A percentile compares a stretch with the other conserved stretches of the same genome.
These are phyloP conservation scores for Lymantria monacha DNA, from an alignment of 2,888 invertebrate genomes.

Conservation along the genomic window DNA sequence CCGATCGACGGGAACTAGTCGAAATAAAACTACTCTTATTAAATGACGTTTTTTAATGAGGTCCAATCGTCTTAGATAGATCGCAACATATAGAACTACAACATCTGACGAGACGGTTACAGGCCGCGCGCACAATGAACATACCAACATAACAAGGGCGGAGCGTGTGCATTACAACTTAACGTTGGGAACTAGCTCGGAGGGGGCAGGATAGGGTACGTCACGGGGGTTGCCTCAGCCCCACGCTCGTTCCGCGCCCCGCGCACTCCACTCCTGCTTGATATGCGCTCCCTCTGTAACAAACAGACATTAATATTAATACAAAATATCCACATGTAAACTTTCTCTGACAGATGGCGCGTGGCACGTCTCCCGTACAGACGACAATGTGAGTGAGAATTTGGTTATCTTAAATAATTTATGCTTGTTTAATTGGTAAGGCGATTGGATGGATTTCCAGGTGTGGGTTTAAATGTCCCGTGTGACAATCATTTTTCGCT, in stretches of 20 bases:
- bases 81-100: slow-evolving; percentile 2
- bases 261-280: slow-evolving; percentile 37
- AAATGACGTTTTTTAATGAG: slow-evolving; percentile 75
- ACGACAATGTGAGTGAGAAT: no score
- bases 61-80: slow-evolving; percentile 70
- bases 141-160: slow-evolving; percentile 66
- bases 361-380: no score
- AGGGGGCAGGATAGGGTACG: background rate
- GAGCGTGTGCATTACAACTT: slow-evolving; percentile 5
- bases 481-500: no score
- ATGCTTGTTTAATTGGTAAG: no score
- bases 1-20: background rate
- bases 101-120: background rate
- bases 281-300: slow-evolving; percentile 56
- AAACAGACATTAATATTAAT: slow-evolving; percentile 1
- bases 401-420: no score
- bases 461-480: no score
- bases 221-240: slow-evolving; percentile 1
- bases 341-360: no score
- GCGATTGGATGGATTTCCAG: no score
- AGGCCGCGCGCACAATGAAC: slow-evolving; percentile 59
- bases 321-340: no score
- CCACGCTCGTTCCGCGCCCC: slow-evolving; percentile 11
- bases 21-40: slow-evolving; percentile 74
- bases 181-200: background rate